Base-by-base conservation (phyloP, 2,888 invertebrate species). In the Acleris cristana region DNA sequence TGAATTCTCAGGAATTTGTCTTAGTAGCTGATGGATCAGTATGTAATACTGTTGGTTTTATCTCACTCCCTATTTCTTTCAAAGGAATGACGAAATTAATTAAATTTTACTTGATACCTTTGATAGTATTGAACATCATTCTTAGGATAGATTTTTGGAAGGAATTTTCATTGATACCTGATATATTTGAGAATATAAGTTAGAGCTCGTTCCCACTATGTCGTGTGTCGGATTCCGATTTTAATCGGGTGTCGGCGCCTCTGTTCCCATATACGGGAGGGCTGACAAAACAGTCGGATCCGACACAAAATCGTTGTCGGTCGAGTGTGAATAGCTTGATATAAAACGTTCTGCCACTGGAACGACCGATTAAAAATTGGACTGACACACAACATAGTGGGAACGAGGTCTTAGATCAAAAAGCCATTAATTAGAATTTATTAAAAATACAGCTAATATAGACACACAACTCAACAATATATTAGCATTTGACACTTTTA, bases 161-260 rank as follows among this genome's bases (percentile, higher is more conserved):
- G n/a, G 45, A 59, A 59, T 59, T 59, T 26, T 19, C 23, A 16
- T 30, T 59, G 14, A 12, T 26, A 7, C 59, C 59, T 5, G 48
- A 59, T 34, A 48, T 48, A 7, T 30, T 59, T 30, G 59, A 66
- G 10, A 52, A 65, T 12, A 52, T 72, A 12, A 21, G n/a, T n/a
- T n/a, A n/a, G n/a, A n/a, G n/a, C n/a, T n/a, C n/a, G n/a, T n/a
- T n/a, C n/a, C n/a, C n/a, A n/a, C n/a, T n/a, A n/a, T n/a, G n/a
- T n/a, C n/a, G n/a, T n/a, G n/a, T n/a, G n/a, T n/a, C n/a, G n/a
- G n/a, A n/a, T n/a, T n/a, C n/a, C n/a, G n/a, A n/a, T n/a, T n/a
- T n/a, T n/a, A n/a, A n/a, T n/a, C n/a, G n/a, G n/a, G n/a, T n/a
- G n/a, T n/a, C n/a, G n/a, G n/a, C n/a, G n/a, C n/a, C n/a, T n/a